These are phyloP conservation scores for Chaitophorus viminalis DNA, from an alignment of 2,888 invertebrate species.

Conservation along the genomic window DNA sequence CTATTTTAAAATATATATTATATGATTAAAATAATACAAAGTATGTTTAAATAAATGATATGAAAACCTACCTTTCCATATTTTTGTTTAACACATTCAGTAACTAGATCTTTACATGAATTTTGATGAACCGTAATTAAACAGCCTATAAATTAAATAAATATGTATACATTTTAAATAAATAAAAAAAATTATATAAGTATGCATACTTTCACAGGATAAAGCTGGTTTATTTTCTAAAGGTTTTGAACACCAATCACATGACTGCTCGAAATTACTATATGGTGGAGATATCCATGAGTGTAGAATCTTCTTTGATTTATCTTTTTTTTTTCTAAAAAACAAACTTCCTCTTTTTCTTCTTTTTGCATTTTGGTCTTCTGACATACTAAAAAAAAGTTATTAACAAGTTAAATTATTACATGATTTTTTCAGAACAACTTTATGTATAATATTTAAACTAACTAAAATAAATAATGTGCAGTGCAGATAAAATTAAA, in stretches of 20 bases:
- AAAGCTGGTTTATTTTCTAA: slow-evolving; percentile 83
- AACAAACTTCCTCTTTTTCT: slow-evolving; percentile 89
- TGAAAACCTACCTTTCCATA: slow-evolving; percentile 65
- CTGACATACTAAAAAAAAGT: slow-evolving; percentile 65
- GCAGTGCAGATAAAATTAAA: slow-evolving; percentile 39
- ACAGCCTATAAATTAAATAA: slow-evolving; percentile 74
- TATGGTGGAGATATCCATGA: slow-evolving; percentile 79
- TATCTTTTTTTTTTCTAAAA: slow-evolving; percentile 90
- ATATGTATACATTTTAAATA: slow-evolving; percentile 10
- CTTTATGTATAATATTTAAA: neutral
- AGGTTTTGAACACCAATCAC: slow-evolving; percentile 83
- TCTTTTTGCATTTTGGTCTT: slow-evolving; percentile 83
- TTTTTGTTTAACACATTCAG: slow-evolving; percentile 83
- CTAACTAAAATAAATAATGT: slow-evolving; percentile 40
- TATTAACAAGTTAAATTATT: neutral
- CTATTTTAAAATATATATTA: slow-evolving; percentile 37
- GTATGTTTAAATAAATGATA: neutral
- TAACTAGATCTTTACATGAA: slow-evolving; percentile 87
- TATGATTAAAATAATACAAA: slow-evolving; percentile 19
- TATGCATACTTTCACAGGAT: slow-evolving; percentile 82
- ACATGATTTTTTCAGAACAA: neutral
- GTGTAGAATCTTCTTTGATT: slow-evolving; percentile 79
- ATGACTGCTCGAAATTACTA: slow-evolving; percentile 73
- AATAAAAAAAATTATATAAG: neutral
- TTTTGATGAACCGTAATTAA: slow-evolving; percentile 87